phyloP scores from a whole-genome alignment of 2,888 invertebrate species.

The Drosophila tripunctata region DNA sequence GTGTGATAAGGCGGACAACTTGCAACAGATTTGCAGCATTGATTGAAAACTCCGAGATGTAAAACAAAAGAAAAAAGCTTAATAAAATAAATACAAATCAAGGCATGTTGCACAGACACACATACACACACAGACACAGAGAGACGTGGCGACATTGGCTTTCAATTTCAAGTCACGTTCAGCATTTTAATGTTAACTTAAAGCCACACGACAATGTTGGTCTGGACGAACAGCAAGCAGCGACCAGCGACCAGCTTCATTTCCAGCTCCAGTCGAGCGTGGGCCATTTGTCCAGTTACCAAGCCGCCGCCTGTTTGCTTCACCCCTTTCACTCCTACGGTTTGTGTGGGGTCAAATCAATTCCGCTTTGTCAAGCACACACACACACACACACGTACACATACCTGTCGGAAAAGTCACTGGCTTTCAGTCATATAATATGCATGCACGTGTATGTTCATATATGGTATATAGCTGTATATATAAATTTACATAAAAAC shows the following conservation, averaged over 20 bases:
- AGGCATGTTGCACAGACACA: conserved; percentile 14
- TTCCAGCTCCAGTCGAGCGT: conserved; percentile 48
- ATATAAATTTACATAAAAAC: not conserved
- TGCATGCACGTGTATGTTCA: not conserved
- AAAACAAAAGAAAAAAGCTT: not conserved
- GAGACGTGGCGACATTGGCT: conserved; percentile 67
- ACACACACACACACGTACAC: conserved; percentile 21
- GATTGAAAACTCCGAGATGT: conserved; percentile 5
- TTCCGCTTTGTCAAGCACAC: conserved; percentile 70
- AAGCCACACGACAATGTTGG: conserved; percentile 46
- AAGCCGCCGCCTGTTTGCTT: not conserved
- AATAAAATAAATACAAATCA: not conserved
- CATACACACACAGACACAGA: too few relatives aligned
- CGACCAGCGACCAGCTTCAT: conserved; percentile 4
- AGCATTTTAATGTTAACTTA: conserved; percentile 51
- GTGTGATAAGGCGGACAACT: conserved; percentile 36
- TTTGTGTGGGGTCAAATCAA: conserved; percentile 55
- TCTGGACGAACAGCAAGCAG: conserved; percentile 11
- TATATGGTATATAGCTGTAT: conserved; percentile 7
- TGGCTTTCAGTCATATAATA: conserved; percentile 29
- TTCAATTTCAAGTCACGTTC: conserved; percentile 76
- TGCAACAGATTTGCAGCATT: not conserved
- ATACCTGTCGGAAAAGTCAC: conserved; percentile 63
- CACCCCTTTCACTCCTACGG: not conserved
- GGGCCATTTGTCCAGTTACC: conserved; percentile 58